These are phyloP conservation scores for Phalloptychus januarius DNA, from an alignment of 2,797 vertebrate species.

Conservation along the genomic window DNA sequence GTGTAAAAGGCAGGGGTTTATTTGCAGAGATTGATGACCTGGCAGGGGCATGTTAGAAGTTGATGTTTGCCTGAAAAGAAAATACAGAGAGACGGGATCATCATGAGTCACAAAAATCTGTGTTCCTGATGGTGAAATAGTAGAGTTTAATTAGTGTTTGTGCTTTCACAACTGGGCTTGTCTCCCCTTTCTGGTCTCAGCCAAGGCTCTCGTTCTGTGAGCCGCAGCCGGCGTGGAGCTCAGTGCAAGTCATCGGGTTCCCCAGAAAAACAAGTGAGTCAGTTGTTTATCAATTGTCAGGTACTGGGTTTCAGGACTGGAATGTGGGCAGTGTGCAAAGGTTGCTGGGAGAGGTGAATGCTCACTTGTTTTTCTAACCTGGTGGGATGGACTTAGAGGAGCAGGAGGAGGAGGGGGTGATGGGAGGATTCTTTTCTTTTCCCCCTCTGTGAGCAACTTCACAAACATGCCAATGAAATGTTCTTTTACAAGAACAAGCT, in stretches of 20 bases:
- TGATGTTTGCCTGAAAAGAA: conserved; percentile 60
- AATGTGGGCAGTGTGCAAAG: conserved; percentile 83
- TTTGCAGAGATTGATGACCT: conserved; percentile 54
- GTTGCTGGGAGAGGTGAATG: conserved; percentile 81
- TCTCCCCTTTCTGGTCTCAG: conserved; percentile 43
- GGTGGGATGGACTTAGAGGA: conserved; percentile 59
- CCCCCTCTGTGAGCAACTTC: conserved; percentile 45
- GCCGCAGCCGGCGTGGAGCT: conserved; percentile 48
- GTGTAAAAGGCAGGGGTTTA: conserved; percentile 49
- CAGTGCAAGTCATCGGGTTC: conserved; percentile 73
- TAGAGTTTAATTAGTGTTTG: conserved; percentile 72
- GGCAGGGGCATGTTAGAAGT: conserved; percentile 64
- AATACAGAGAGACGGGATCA: conserved; percentile 34
- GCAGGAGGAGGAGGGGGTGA: conserved; percentile 32
- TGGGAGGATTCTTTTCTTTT: conserved; percentile 34
- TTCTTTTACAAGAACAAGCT: conserved; percentile 16
- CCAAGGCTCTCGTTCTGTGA: conserved; percentile 50
- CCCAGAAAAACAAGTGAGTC: conserved; percentile 84
- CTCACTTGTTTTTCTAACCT: conserved; percentile 82
- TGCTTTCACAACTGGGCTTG: conserved; percentile 64
- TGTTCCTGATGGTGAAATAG: conserved; percentile 63
- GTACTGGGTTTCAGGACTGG: conserved; percentile 82
- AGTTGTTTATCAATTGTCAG: conserved; percentile 87
- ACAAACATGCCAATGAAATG: conserved; percentile 48
- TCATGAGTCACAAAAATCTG: conserved; percentile 51